Evolutionary conservation across 2,113 vertebrate species (phyloP).

Genomic region (Actenoides hombroni): DNA sequence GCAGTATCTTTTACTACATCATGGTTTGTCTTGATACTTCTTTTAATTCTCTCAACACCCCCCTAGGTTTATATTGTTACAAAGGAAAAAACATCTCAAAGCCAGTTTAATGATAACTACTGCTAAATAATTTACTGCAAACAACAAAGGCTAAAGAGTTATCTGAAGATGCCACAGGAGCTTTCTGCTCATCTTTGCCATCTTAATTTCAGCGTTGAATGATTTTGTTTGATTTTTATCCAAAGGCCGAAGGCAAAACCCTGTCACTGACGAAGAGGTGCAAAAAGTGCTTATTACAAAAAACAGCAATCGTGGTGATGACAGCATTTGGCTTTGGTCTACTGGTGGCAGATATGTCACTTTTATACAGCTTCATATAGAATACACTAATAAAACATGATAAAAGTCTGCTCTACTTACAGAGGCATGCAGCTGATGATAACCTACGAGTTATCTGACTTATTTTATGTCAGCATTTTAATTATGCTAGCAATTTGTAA

Average conservation of each 20-base stretch:
- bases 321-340: conserved; percentile 30
- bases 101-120: conserved; percentile 28
- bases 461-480: neutral
- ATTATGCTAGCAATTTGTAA: neutral
- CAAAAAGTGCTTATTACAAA: neutral
- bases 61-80: neutral
- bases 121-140: conserved; percentile 54
- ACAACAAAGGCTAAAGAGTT: conserved; percentile 32
- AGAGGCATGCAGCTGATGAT: neutral
- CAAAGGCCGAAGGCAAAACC: neutral
- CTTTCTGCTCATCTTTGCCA: neutral
- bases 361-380: conserved; percentile 11
- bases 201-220: neutral
- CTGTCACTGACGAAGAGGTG: neutral
- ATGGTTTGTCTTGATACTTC: neutral
- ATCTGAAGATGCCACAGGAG: neutral
- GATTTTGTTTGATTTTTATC: conserved; percentile 20
- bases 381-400: conserved; percentile 6
- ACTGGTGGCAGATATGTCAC: neutral
- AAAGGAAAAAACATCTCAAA: conserved; percentile 24
- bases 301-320: neutral
- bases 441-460: neutral
- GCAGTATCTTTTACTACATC: neutral
- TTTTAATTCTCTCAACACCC: conserved; percentile 21
- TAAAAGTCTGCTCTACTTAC: conserved; percentile 15